phyloP scores from a whole-genome alignment of 2,888 invertebrate genomes.

The Rotaria socialis region DNA sequence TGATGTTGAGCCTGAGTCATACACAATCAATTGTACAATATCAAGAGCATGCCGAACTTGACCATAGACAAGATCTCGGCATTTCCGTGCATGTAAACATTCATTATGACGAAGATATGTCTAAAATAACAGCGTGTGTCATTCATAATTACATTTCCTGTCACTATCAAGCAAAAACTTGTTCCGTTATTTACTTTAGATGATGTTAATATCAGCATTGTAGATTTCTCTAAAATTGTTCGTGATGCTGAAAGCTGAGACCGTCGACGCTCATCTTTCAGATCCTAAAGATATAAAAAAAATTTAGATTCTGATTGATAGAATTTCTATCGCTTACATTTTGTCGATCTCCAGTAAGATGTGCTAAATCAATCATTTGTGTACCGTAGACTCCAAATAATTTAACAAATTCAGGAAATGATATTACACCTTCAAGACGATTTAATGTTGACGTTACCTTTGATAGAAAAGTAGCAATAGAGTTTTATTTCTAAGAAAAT shows the following conservation, averaged over 20 bases:
- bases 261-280: constrained; percentile 78
- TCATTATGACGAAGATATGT: constrained; percentile 89
- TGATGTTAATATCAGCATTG: constrained; percentile 90
- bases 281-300: constrained; percentile 56
- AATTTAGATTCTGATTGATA: too few species aligned
- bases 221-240: constrained; percentile 87
- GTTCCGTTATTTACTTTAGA: constrained; percentile 70
- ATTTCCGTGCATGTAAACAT: constrained; percentile 83
- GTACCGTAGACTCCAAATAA: constrained; percentile 90
- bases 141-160: too few species aligned
- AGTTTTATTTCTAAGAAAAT: too few species aligned
- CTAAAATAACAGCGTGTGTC: constrained; percentile 60
- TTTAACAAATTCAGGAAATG: constrained; percentile 39
- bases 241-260: constrained; percentile 96
- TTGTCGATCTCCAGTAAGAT: constrained; percentile 76
- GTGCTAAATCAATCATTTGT: constrained; percentile 95
- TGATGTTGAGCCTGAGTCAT: constrained; percentile 72
- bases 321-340: constrained; percentile 64
- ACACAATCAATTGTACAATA: constrained; percentile 90
- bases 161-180: too few species aligned
- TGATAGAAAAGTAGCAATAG: constrained; percentile 42
- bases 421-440: constrained; percentile 61
- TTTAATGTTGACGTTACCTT: constrained; percentile 60
- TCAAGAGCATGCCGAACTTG: constrained; percentile 96
- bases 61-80: constrained; percentile 86